Conservation (phyloP, 2,113 vertebrate species). For the Stegostoma tigrinum region DNA sequence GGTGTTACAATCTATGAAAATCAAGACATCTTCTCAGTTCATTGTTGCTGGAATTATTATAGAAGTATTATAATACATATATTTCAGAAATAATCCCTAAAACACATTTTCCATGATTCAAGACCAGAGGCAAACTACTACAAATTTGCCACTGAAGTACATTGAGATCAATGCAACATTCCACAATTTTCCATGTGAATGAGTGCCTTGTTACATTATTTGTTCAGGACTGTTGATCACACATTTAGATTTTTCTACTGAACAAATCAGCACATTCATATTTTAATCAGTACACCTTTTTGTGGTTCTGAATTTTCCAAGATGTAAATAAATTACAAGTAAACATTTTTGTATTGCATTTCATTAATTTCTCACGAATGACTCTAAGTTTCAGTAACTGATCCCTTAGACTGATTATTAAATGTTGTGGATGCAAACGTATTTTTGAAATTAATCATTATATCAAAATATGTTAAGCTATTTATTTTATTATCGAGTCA, state of each 20-base stretch:
- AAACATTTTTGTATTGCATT: neutral
- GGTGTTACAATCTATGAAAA: slow-evolving; percentile 12
- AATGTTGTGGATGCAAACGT: neutral
- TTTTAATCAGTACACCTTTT: neutral
- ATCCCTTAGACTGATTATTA: neutral
- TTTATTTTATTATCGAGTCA: neutral
- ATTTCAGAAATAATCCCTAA: slow-evolving; percentile 17
- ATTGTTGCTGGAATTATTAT: neutral
- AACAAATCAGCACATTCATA: neutral
- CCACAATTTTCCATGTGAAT: neutral
- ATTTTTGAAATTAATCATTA: neutral
- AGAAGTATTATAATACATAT: neutral
- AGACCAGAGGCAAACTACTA: neutral
- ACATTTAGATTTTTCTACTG: neutral
- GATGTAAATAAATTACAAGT: neutral
- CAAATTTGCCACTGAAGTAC: neutral
- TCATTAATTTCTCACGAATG: neutral
- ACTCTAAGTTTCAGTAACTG: neutral
- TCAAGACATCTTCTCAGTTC: slow-evolving; percentile 23
- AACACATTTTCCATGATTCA: neutral
- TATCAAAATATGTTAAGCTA: neutral
- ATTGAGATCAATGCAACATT: neutral
- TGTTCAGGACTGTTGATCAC: neutral
- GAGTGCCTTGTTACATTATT: neutral
- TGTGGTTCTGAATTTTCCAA: neutral